Percentiles rank a stretch among this genome's conserved stretches.
Conservation (phyloP, 2,797 vertebrate species). For the Eulemur mongoz region DNA sequence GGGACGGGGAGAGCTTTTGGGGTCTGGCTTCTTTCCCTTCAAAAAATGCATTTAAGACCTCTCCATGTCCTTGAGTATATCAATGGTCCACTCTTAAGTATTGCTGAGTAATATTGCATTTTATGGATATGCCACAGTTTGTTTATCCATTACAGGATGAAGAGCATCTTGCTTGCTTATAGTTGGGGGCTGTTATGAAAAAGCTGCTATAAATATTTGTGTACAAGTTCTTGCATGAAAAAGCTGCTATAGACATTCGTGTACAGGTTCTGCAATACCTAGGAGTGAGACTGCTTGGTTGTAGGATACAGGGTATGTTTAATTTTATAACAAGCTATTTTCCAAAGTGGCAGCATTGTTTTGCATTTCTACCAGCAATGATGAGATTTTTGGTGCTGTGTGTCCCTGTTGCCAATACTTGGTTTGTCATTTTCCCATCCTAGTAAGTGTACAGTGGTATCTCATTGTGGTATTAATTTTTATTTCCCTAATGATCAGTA, state of each 20-base stretch:
- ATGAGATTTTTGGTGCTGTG: not conserved
- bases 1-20: not conserved
- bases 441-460: not conserved
- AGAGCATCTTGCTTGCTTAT: not conserved
- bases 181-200: not conserved
- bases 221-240: not conserved
- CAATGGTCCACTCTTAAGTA: not conserved
- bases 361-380: not conserved
- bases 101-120: not conserved
- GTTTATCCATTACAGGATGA: not conserved
- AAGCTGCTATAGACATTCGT: not conserved
- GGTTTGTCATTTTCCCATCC: not conserved
- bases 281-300: not conserved
- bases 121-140: not conserved
- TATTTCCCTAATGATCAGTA: not conserved
- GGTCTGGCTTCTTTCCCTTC: not conserved
- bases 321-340: not conserved
- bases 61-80: not conserved
- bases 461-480: not conserved
- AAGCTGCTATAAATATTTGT: not conserved
- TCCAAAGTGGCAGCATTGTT: not conserved
- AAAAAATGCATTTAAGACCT: not conserved
- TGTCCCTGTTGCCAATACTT: not conserved
- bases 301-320: not conserved
- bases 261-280: not conserved